Evolutionary conservation across 2,888 invertebrate genomes (phyloP).

Genomic region (Andricus curvator): DNA sequence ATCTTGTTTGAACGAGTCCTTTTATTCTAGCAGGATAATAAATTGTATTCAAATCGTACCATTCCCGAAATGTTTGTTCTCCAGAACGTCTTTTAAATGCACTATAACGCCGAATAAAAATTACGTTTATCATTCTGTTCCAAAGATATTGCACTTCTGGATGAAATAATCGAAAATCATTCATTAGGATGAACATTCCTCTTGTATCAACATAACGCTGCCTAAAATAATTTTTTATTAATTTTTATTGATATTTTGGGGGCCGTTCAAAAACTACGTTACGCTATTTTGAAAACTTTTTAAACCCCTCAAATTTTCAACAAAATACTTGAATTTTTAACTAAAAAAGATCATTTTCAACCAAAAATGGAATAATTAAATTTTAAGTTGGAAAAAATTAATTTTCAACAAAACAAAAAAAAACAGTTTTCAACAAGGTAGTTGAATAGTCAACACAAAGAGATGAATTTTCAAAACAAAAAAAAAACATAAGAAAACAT

Average conservation of each 20-base stretch:
- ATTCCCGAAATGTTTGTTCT: slow-evolving; percentile 72
- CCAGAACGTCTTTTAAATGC: slow-evolving; percentile 62
- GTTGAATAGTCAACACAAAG: no score
- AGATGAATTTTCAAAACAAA: no score
- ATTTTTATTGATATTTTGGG: background rate
- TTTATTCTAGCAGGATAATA: slow-evolving; percentile 85
- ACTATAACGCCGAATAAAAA: slow-evolving; percentile 84
- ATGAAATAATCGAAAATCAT: slow-evolving; percentile 85
- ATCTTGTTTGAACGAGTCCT: slow-evolving; percentile 81
- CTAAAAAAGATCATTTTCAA: no score
- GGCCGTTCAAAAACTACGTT: no score
- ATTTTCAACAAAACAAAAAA: no score
- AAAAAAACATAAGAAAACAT: no score
- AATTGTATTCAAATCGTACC: slow-evolving; percentile 87
- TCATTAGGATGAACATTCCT: slow-evolving; percentile 85
- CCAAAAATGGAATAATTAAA: no score
- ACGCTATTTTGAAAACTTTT: no score
- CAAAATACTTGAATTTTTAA: no score
- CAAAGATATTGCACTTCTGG: slow-evolving; percentile 86
- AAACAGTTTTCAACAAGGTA: no score
- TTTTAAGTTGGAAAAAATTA: no score
- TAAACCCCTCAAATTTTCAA: no score
- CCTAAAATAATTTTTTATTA: slow-evolving; percentile 74
- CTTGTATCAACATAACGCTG: slow-evolving; percentile 85
- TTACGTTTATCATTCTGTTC: slow-evolving; percentile 87